Conservation (phyloP, 2,797 vertebrate species). For the Gobio occitaniae region DNA sequence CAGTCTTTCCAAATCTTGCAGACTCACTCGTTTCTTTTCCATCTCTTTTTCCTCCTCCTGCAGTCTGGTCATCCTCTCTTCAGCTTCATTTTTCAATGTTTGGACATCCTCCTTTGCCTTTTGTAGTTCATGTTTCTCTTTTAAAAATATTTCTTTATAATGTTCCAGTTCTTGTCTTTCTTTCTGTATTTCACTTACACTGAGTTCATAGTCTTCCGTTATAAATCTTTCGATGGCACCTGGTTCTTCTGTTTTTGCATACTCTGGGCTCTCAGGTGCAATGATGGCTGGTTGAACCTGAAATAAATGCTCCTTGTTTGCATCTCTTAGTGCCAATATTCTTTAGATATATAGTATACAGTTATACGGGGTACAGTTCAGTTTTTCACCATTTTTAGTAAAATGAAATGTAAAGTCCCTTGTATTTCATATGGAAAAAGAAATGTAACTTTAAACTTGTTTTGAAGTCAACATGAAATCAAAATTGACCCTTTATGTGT, state of each 20-base stretch:
- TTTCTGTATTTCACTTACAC: constrained; percentile 24
- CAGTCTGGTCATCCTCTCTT: constrained; percentile 38
- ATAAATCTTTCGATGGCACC: constrained; percentile 5
- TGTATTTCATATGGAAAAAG: background rate
- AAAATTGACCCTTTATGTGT: background rate
- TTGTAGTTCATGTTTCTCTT: constrained; percentile 46
- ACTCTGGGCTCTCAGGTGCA: background rate
- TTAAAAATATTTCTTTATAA: constrained; percentile 40
- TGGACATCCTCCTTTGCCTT: constrained; percentile 23
- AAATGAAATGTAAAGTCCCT: background rate
- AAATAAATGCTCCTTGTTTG: constrained; percentile 41
- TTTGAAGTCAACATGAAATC: background rate
- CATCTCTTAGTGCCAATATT: background rate
- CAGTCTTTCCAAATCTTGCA: constrained; percentile 25
- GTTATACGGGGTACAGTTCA: background rate
- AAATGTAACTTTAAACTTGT: background rate
- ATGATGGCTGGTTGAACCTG: constrained; percentile 16
- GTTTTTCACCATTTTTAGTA: background rate
- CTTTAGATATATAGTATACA: background rate
- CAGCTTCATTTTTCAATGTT: constrained; percentile 5
- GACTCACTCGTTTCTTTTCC: constrained; percentile 7
- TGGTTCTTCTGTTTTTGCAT: constrained; percentile 4
- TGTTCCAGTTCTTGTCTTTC: constrained; percentile 43
- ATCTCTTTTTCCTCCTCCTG: constrained; percentile 31
- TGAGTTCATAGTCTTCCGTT: constrained; percentile 10